These are phyloP conservation scores for Habropoda laboriosa DNA, from an alignment of 1,140 invertebrate genomes.

Conservation along the genomic window DNA sequence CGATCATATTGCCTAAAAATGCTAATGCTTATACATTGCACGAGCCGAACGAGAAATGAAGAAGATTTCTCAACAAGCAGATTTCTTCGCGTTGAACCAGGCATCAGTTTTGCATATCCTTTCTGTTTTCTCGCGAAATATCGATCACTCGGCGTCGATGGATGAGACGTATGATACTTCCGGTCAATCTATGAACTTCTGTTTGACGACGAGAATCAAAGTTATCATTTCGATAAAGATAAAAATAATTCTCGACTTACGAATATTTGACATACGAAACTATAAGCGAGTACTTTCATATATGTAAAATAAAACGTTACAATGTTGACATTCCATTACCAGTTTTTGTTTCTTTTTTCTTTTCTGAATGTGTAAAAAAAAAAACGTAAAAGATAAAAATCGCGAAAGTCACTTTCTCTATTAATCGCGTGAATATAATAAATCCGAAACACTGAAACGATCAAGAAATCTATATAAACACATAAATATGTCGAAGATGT, in stretches of 20 bases:
- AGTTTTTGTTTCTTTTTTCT: constrained; percentile 34
- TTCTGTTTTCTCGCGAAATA: constrained; percentile 1
- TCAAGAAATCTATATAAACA: constrained; percentile 44
- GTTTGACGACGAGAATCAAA: constrained; percentile 17
- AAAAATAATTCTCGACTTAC: constrained; percentile 18
- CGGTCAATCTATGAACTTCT: neutral
- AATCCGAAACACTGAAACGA: constrained; percentile 49
- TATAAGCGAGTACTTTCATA: constrained; percentile 32
- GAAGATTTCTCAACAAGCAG: constrained; percentile 24
- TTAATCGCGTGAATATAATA: constrained; percentile 24
- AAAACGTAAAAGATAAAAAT: constrained; percentile 43
- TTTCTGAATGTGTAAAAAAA: constrained; percentile 33
- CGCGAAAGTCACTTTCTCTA: constrained; percentile 17
- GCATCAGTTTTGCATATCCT: neutral
- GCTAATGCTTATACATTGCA: constrained; percentile 14
- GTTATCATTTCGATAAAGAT: constrained; percentile 21
- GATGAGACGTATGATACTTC: constrained; percentile 25
- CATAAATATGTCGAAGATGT: constrained; percentile 36
- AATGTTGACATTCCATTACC: constrained; percentile 64
- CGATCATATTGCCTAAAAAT: constrained; percentile 22
- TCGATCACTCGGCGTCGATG: constrained; percentile 15
- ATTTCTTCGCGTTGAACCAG: constrained; percentile 6
- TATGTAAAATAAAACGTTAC: constrained; percentile 39
- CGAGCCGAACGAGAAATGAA: constrained; percentile 27
- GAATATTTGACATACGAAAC: constrained; percentile 19